These are phyloP conservation scores for Sebastes kiyomatsui DNA, from an alignment of 2,797 vertebrate species.

Conservation along the genomic window DNA sequence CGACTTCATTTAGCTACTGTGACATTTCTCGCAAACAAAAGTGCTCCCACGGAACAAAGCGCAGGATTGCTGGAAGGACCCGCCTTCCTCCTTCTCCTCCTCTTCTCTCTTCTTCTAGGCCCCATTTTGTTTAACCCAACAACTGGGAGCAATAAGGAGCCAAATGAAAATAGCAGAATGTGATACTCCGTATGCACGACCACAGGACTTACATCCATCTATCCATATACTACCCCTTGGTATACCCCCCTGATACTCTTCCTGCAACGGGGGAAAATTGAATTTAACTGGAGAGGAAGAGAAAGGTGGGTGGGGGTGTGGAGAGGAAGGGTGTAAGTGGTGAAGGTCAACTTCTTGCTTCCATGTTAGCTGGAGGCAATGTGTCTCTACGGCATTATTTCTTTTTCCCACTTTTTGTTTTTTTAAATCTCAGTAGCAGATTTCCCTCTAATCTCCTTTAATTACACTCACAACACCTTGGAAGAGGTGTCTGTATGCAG, in stretches of 20 bases:
- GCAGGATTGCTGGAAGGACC: conserved; percentile 14
- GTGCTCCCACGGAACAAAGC: conserved; percentile 61
- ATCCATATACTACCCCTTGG: conserved; percentile 10
- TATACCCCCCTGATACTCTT: neutral
- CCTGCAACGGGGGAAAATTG: conserved; percentile 42
- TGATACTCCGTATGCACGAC: conserved; percentile 62
- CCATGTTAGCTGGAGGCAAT: conserved; percentile 47
- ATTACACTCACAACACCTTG: conserved; percentile 16
- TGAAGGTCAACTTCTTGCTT: conserved; percentile 43
- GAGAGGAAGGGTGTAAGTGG: conserved; percentile 25
- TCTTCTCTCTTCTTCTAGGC: conserved; percentile 18
- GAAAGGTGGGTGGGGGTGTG: conserved; percentile 11
- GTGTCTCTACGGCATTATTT: conserved; percentile 2
- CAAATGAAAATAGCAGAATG: conserved; percentile 73
- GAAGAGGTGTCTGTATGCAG: neutral
- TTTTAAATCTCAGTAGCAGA: neutral
- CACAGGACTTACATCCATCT: conserved; percentile 49
- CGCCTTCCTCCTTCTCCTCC: neutral
- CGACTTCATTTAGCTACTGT: conserved; percentile 77
- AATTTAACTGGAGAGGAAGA: conserved; percentile 51
- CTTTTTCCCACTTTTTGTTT: neutral
- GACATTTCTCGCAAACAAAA: conserved; percentile 78
- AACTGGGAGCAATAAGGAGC: conserved; percentile 77
- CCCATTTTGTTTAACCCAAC: conserved; percentile 66
- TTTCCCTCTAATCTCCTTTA: conserved; percentile 15